Percentiles rank a stretch among this genome's conserved stretches.
Evolutionary conservation across 2,888 invertebrate species (phyloP).

Genomic region (Trachelus troglodyta): DNA sequence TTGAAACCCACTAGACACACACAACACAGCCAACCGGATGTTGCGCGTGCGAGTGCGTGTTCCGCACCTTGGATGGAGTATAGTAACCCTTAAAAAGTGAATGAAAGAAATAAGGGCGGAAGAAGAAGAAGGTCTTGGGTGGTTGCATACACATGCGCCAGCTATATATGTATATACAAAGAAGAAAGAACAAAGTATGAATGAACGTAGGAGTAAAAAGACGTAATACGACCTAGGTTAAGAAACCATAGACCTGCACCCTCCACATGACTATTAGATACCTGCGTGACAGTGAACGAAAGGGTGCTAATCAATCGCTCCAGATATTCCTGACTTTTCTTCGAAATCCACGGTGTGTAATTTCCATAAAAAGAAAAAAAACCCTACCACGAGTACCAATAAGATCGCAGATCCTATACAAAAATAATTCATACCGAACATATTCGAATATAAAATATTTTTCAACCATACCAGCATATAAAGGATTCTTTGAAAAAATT

Average conservation of each 20-base stretch:
- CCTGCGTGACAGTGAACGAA: slow-evolving; percentile 48
- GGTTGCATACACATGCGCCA: not conserved
- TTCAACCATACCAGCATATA: no score
- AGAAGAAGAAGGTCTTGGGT: slow-evolving; percentile 21
- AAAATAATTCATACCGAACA: no score
- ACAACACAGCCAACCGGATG: not conserved
- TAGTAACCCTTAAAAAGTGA: slow-evolving; percentile 31
- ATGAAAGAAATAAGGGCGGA: slow-evolving; percentile 28
- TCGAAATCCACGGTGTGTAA: no score
- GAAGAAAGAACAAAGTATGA: slow-evolving; percentile 30
- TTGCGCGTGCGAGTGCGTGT: not conserved
- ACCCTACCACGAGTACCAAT: no score
- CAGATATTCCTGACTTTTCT: no score
- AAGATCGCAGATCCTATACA: no score
- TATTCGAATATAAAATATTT: no score
- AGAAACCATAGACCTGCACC: slow-evolving; percentile 56
- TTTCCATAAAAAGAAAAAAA: no score
- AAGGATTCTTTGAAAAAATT: no score
- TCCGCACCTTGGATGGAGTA: not conserved
- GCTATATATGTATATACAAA: no score
- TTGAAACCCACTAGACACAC: not conserved
- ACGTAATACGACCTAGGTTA: slow-evolving; percentile 55
- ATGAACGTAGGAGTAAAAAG: slow-evolving; percentile 44
- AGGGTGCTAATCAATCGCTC: slow-evolving; percentile 17
- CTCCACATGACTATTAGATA: slow-evolving; percentile 1